Evolutionary conservation across 2,113 vertebrate species (phyloP).

Genomic region (Sceloporus undulatus): DNA sequence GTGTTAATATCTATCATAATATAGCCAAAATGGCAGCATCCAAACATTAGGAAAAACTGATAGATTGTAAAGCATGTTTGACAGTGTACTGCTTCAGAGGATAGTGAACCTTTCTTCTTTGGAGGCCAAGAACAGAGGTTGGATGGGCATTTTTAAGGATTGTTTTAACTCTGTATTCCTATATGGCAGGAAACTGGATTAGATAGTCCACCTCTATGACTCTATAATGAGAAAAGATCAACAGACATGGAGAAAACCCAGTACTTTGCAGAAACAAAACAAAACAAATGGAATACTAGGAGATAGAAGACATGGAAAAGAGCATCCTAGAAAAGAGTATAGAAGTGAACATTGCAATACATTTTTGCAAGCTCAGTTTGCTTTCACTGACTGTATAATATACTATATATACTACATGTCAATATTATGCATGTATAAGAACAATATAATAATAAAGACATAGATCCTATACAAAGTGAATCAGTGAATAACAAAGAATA

Average conservation of each 20-base stretch:
- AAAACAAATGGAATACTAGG: neutral
- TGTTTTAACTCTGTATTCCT: no score
- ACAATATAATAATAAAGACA: neutral
- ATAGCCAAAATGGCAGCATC: neutral
- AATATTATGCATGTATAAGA: neutral
- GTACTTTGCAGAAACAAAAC: neutral
- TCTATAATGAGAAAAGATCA: neutral
- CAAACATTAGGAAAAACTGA: no score
- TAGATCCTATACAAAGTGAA: neutral
- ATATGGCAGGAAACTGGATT: no score
- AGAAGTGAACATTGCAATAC: neutral
- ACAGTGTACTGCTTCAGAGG: no score
- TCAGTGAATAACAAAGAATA: neutral
- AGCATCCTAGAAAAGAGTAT: neutral
- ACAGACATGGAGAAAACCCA: neutral
- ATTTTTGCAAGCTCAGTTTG: neutral
- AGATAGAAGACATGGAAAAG: neutral
- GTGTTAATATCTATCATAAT: neutral
- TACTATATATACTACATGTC: no score
- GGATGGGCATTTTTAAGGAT: no score
- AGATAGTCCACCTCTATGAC: no score
- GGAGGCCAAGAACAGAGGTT: no score
- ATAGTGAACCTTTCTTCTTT: no score
- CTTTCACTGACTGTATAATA: neutral
- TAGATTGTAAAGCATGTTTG: no score